A percentile compares a stretch with the other conserved stretches of the same genome.
Conservation (phyloP, 2,113 vertebrate genomes). For the Pachypanchax playfairii region DNA sequence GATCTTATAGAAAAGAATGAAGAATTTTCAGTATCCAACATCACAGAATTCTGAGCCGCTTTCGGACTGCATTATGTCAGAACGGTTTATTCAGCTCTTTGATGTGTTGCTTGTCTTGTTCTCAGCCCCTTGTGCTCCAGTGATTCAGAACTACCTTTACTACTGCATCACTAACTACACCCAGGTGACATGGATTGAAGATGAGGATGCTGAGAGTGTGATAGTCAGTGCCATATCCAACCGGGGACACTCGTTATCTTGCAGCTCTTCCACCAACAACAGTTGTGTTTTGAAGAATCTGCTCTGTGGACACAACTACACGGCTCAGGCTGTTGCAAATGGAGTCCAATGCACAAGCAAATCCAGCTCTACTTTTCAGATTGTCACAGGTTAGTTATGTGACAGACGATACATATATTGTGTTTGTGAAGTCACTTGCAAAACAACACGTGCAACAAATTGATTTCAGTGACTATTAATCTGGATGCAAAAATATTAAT, state of each 20-base stretch:
- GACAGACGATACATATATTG: not conserved
- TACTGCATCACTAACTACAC: conserved; percentile 66
- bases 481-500: too few species aligned
- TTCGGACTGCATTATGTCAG: not conserved
- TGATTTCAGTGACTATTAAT: too few species aligned
- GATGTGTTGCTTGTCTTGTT: not conserved
- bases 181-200: conserved; percentile 62
- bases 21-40: too few species aligned
- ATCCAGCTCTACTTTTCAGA: conserved; percentile 57
- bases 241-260: conserved; percentile 47
- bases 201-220: conserved; percentile 44
- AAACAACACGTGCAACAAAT: too few species aligned
- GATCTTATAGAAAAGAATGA: too few species aligned
- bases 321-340: conserved; percentile 26
- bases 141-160: conserved; percentile 42
- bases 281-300: conserved; percentile 66
- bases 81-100: not conserved
- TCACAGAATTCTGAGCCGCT: not conserved
- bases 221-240: conserved; percentile 58
- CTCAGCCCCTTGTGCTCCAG: conserved; percentile 75
- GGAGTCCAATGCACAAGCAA: conserved; percentile 66
- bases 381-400: conserved; percentile 66
- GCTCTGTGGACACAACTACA: conserved; percentile 74
- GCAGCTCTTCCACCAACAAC: conserved; percentile 59
- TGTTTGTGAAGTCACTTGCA: too few species aligned